These are phyloP conservation scores for Edolisoma coerulescens DNA, from an alignment of 2,113 vertebrate genomes.

Conservation along the genomic window DNA sequence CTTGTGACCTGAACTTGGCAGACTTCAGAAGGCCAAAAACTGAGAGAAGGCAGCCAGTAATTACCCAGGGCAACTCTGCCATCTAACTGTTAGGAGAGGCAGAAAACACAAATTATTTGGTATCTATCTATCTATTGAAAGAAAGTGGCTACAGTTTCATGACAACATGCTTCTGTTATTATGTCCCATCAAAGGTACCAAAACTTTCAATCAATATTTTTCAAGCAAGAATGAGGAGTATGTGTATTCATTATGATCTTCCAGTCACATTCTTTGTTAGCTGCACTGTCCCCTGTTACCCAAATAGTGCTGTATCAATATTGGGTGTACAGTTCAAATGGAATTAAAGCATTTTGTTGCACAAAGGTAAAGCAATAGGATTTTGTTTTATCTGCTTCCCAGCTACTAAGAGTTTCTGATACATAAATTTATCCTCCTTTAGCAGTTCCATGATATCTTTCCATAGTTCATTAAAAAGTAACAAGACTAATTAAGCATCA, in stretches of 20 bases:
- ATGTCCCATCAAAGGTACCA: not conserved
- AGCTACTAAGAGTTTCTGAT: constrained; percentile 20
- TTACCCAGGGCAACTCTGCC: not conserved
- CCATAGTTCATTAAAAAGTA: constrained; percentile 42
- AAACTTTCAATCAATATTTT: not conserved
- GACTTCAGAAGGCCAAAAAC: not conserved
- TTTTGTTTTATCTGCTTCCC: constrained; percentile 23
- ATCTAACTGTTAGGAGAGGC: not conserved
- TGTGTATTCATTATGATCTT: not conserved
- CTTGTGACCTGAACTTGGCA: not conserved
- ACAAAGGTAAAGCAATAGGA: not conserved
- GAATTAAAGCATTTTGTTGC: constrained; percentile 5
- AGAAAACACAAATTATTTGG: not conserved
- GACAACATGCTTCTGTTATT: not conserved
- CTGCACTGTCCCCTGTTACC: not conserved
- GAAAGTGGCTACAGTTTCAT: not conserved
- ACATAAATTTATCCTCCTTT: constrained; percentile 50
- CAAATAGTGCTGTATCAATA: not conserved
- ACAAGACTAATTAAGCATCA: constrained; percentile 45
- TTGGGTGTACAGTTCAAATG: not conserved
- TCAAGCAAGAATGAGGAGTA: not conserved
- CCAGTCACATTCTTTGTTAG: not conserved
- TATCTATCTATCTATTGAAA: not conserved
- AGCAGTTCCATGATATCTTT: not conserved
- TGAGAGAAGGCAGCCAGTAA: not conserved